Evolutionary conservation across 2,113 vertebrate genomes (phyloP), one percentile per base, ranked within the genome.

Genomic region (Saiga tatarica): DNA sequence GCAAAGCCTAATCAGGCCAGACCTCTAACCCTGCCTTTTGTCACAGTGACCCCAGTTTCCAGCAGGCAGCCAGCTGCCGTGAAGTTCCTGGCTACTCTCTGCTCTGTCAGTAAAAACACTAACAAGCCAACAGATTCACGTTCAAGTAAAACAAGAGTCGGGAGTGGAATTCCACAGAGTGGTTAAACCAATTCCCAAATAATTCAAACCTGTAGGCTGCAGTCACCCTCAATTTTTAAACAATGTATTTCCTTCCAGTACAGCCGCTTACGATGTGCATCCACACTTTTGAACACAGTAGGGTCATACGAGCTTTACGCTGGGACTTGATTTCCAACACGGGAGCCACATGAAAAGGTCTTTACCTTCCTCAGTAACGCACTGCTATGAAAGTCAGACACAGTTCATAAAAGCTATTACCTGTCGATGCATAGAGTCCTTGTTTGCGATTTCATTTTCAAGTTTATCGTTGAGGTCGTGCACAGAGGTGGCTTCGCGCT

Each of bases 401-500:
- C 52, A 30, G 74, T 36, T 4, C 23, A 10, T 7, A 4, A 60
- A 87, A 23, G 11, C 5, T 16, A 83, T 88, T 98, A 99, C 99
- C 99, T 99, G 99, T 98, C 99, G 99, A 92, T 99, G 99, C 94
- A 99, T 98, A 3, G 99, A 99, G 39, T 99, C 99, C 98, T 99
- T 99, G 98, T 99, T 99, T 98, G 99, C 99, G 50, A 99, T 99
- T 98, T 99, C 99, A 6, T 99, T 99, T 99, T 99, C 99, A 98
- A 99, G 99, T 98, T 99, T 99, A 98, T 99, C 99, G 7, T 99
- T 99, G 97, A 99, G 99, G 99, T 99, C 99, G 0, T 99, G 99
- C 97, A 99, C 99, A 5, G 99, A 99, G 57, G 99, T 99, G 60
- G 99, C 99, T 98, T 99, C 99, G 93, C 99, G 99, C 98, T 99